Conservation (phyloP, 2,113 vertebrate species). For the Rhinoptilus africanus region DNA sequence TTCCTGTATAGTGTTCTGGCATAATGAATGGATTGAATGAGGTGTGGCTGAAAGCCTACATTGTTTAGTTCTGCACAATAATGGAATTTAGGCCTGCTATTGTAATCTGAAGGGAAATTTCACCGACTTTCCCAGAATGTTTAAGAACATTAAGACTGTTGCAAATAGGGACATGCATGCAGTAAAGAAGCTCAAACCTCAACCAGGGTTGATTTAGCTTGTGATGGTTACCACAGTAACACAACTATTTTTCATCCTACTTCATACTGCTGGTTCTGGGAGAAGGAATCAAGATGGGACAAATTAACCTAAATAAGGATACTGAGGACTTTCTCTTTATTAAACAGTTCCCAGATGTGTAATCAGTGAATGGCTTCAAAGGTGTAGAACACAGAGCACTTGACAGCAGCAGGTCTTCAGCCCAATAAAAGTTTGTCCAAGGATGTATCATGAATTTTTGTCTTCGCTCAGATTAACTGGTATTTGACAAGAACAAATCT, state of each 20-base stretch:
- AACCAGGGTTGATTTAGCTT: background rate
- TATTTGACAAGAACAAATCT: background rate
- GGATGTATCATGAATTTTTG: background rate
- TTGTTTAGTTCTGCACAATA: background rate
- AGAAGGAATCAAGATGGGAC: background rate
- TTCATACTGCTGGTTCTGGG: background rate
- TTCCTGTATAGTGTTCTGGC: background rate
- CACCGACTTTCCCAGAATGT: background rate
- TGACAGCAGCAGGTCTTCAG: background rate
- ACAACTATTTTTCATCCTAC: background rate
- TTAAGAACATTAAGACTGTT: background rate
- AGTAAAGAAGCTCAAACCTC: background rate
- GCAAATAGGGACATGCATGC: background rate
- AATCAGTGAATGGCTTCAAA: background rate
- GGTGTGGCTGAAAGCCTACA: background rate
- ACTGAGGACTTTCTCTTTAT: background rate
- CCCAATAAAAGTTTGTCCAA: background rate
- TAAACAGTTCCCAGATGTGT: background rate
- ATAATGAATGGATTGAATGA: background rate
- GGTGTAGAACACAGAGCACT: background rate
- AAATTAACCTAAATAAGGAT: background rate
- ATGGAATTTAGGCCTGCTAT: background rate
- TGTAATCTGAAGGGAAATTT: background rate
- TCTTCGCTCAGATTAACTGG: background rate
- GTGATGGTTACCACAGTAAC: background rate